These are phyloP conservation scores for Fregata magnificens DNA, from an alignment of 2,113 vertebrate genomes.

Conservation along the genomic window DNA sequence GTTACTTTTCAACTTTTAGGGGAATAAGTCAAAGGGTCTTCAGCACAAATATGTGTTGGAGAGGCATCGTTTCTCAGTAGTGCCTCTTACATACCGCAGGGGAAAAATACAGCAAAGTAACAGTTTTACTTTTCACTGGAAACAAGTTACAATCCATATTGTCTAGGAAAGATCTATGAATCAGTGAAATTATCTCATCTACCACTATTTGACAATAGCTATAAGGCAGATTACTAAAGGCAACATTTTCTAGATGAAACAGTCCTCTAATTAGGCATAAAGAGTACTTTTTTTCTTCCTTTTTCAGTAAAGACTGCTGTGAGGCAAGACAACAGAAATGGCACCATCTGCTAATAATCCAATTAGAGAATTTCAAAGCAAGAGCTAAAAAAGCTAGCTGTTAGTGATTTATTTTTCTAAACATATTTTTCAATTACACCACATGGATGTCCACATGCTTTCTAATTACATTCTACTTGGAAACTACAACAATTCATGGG, in stretches of 20 bases:
- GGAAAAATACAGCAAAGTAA: background rate
- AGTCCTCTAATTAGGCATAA: slow-evolving; percentile 36
- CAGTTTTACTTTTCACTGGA: background rate
- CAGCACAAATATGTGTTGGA: background rate
- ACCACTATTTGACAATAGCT: slow-evolving; percentile 40
- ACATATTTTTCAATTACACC: slow-evolving; percentile 36
- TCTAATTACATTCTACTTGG: slow-evolving; percentile 14
- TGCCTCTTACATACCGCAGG: background rate
- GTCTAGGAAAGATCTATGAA: background rate
- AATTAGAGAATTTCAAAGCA: slow-evolving; percentile 69
- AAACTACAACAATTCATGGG: slow-evolving; percentile 13
- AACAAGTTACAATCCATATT: background rate
- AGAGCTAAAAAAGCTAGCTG: slow-evolving; percentile 2
- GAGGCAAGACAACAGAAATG: slow-evolving; percentile 63
- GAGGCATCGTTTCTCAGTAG: background rate
- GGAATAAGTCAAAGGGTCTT: background rate
- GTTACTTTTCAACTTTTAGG: background rate
- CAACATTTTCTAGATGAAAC: slow-evolving; percentile 39
- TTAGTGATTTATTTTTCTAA: slow-evolving; percentile 55
- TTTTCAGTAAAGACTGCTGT: slow-evolving; percentile 18
- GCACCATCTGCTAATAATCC: slow-evolving; percentile 71
- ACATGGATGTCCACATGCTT: slow-evolving; percentile 45
- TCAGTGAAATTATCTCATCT: slow-evolving; percentile 13
- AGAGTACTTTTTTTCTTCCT: background rate
- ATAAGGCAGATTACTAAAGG: slow-evolving; percentile 28